These are phyloP conservation scores for Hipposideros larvatus DNA, from an alignment of 2,797 vertebrate genomes.

Conservation along the genomic window DNA sequence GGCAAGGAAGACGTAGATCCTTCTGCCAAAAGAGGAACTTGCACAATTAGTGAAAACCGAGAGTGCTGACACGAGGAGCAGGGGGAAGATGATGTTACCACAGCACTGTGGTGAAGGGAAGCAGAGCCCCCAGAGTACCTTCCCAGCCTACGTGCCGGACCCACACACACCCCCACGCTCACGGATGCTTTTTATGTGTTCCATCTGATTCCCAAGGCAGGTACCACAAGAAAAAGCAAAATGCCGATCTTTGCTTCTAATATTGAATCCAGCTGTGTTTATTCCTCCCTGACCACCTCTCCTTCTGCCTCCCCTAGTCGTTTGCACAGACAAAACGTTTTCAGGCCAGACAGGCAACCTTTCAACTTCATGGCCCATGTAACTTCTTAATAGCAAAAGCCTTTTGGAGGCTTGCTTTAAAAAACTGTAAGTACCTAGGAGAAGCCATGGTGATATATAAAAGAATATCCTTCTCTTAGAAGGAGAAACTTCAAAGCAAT, in stretches of 20 bases:
- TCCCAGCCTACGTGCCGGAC: not conserved
- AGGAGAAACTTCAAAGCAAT: slow-evolving; percentile 69
- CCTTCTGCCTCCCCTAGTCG: not conserved
- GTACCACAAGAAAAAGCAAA: slow-evolving; percentile 63
- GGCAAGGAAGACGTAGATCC: slow-evolving; percentile 82
- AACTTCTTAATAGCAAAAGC: slow-evolving; percentile 67
- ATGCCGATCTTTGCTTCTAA: slow-evolving; percentile 51
- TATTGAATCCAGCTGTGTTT: slow-evolving; percentile 71
- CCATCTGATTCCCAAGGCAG: slow-evolving; percentile 46
- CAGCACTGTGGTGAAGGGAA: slow-evolving; percentile 67
- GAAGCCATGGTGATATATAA: not conserved
- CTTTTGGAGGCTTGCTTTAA: slow-evolving; percentile 66
- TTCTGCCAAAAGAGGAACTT: slow-evolving; percentile 89
- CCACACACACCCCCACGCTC: not conserved
- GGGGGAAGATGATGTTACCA: slow-evolving; percentile 81
- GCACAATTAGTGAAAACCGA: slow-evolving; percentile 89
- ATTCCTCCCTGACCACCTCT: slow-evolving; percentile 53
- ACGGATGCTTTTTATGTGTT: not conserved
- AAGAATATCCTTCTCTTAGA: slow-evolving; percentile 66
- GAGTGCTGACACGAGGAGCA: slow-evolving; percentile 85
- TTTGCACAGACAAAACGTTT: slow-evolving; percentile 25
- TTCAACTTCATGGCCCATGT: slow-evolving; percentile 55
- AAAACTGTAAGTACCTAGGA: slow-evolving; percentile 48
- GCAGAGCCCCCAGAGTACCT: not conserved
- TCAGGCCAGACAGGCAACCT: slow-evolving; percentile 42